phyloP scores from a whole-genome alignment of 2,888 invertebrate species.

The Campopleginae sp. region DNA sequence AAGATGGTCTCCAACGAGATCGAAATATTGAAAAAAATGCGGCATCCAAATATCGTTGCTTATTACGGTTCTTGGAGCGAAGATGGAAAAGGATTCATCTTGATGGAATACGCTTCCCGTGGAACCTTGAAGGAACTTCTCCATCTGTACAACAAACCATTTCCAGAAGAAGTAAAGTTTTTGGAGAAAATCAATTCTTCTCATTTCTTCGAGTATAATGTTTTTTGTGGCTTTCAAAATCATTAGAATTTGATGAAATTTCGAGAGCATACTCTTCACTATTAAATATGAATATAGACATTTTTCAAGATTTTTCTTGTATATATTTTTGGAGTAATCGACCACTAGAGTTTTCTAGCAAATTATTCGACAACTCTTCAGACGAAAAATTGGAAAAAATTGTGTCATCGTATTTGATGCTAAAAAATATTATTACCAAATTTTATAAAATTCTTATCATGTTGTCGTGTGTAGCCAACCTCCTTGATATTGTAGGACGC shows the following conservation, averaged over 20 bases:
- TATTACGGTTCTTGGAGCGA: constrained; percentile 80
- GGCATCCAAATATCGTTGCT: constrained; percentile 81
- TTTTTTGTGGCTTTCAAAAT: constrained; percentile 7
- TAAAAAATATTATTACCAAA: too few relatives aligned
- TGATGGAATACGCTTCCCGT: constrained; percentile 94
- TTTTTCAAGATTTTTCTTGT: too few relatives aligned
- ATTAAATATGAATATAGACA: too few relatives aligned
- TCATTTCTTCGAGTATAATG: not conserved
- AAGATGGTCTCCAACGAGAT: constrained; percentile 78
- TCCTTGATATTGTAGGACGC: constrained; percentile 75
- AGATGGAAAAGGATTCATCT: constrained; percentile 85
- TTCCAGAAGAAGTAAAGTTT: constrained; percentile 75
- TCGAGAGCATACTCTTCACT: too few relatives aligned
- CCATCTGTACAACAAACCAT: constrained; percentile 80
- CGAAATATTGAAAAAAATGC: constrained; percentile 76
- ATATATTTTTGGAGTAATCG: too few relatives aligned
- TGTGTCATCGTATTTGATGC: too few relatives aligned
- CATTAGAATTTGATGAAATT: too few relatives aligned
- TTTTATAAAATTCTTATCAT: too few relatives aligned
- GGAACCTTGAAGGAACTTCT: constrained; percentile 91
- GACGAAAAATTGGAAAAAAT: too few relatives aligned
- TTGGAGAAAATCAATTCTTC: not conserved
- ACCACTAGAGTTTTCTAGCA: too few relatives aligned
- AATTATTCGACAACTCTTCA: too few relatives aligned
- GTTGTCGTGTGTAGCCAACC: too few relatives aligned